Evolutionary conservation across 2,888 invertebrate genomes (phyloP), one percentile per base, ranked within the genome.

Genomic region (Plebejus argus): DNA sequence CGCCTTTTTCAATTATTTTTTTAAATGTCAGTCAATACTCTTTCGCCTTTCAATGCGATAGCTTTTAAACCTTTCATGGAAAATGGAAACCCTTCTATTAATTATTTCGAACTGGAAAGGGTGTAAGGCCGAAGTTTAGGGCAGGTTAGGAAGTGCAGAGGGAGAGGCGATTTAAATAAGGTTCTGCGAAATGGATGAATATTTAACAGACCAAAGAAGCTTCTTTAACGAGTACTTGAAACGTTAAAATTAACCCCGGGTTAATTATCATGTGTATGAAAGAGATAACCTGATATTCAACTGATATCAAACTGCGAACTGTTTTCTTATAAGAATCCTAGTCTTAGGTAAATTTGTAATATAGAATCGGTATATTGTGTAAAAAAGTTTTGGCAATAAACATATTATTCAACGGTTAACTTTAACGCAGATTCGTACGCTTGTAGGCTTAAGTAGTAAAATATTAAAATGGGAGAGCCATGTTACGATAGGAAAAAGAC

Each of bases 121-220:
- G 61, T 23, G 61, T 23, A 23, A 61, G 61, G 66, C 33, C 33
- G 1, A 66, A 66, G 66, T 66, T 66, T 66, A 1, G 15, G 66
- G 12, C 10, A 28, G 66, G 28, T 33, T 7, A 61, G 28, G 66
- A 18, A 66, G 66, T 33, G 28, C 66, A 6, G 5, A 18, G 66
- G 66, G 66, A 33, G 66, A 28, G 18, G 7, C 66, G 61, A 61
- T 61, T 61, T 61, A 61, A 61, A 61, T 61, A 23, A 33, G 66
- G 28, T 66, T 66, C 66, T 12, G 6, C 66, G 28, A 28, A 66
- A 33, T 33, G 18, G 66, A 28, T 18, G 66, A 15, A 61, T 23
- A 28, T 66, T 66, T 28, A 66, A 66, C 66, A 12, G 28, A 66
- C 66, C 20, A n/a, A n/a, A 58, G 15, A 8, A 20, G 20, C 20